These are phyloP conservation scores for Cirrhinus mrigala DNA, from an alignment of 2,797 vertebrate genomes.

Conservation along the genomic window DNA sequence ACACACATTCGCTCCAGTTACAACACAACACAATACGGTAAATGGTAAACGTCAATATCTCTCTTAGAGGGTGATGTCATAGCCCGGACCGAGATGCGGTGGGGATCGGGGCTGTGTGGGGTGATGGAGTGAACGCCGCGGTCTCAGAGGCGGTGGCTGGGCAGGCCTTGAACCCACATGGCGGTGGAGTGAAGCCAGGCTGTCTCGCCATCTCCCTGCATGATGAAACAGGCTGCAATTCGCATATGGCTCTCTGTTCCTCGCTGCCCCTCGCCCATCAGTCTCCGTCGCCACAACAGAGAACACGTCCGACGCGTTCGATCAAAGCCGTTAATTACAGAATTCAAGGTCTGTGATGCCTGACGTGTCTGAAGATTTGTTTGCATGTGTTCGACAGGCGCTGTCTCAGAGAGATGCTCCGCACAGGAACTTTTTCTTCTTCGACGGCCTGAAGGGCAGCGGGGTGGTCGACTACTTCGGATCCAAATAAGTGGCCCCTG, in stretches of 20 bases:
- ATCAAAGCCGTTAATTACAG: conserved; percentile 28
- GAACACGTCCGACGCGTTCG: conserved; percentile 42
- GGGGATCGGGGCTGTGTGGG: conserved; percentile 47
- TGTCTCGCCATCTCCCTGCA: conserved; percentile 62
- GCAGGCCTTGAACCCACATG: conserved; percentile 58
- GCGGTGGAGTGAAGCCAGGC: conserved; percentile 64
- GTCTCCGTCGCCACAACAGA: conserved; percentile 44
- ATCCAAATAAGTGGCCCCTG: conserved; percentile 68
- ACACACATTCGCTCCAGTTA: not conserved
- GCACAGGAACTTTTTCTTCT: conserved; percentile 96
- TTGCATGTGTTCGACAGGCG: conserved; percentile 76
- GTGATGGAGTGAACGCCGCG: conserved; percentile 45
- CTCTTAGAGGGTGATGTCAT: conserved; percentile 51
- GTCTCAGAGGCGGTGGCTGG: conserved; percentile 50
- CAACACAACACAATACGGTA: not conserved
- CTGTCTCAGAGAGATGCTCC: conserved; percentile 92
- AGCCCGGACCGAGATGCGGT: not conserved
- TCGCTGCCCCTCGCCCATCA: conserved; percentile 50
- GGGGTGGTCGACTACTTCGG: conserved; percentile 90
- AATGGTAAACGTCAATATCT: conserved; percentile 19
- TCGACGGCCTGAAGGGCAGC: conserved; percentile 88
- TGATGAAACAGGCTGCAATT: conserved; percentile 78
- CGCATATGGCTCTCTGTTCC: conserved; percentile 49
- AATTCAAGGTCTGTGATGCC: not conserved
- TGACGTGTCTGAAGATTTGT: conserved; percentile 26